A percentile compares a stretch with the other conserved stretches of the same genome.
Conservation (phyloP, 2,888 invertebrate genomes). For the Odontomyia ornata region DNA sequence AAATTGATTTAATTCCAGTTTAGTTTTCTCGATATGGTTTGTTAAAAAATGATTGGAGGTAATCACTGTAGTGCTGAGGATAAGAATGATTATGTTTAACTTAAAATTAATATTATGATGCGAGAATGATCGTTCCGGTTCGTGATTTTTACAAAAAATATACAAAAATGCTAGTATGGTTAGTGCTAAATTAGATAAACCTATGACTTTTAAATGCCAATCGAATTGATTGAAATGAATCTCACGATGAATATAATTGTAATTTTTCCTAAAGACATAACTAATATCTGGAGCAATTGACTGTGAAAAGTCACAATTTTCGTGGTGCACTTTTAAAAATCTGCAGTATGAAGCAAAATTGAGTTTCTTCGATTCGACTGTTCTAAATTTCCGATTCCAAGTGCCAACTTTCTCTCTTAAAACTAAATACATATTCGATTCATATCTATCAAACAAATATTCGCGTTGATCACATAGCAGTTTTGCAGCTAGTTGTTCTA, state of each 20-base stretch:
- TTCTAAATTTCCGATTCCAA: not conserved
- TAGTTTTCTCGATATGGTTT: not conserved
- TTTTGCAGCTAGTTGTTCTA: not conserved
- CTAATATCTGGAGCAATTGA: conserved; percentile 10
- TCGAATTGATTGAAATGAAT: conserved; percentile 5
- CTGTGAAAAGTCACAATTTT: not conserved
- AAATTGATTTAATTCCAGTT: not conserved
- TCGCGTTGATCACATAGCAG: not conserved
- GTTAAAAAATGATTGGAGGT: not conserved
- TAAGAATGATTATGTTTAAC: conserved; percentile 25
- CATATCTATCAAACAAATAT: not conserved
- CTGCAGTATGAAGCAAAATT: not conserved
- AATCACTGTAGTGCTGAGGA: not conserved
- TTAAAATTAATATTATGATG: conserved; percentile 40
- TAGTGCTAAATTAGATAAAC: conserved; percentile 24
- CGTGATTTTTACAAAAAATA: conserved; percentile 45
- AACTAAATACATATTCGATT: conserved; percentile 31
- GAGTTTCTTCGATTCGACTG: not conserved
- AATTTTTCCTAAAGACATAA: not conserved
- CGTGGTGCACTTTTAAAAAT: not conserved
- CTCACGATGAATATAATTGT: not conserved
- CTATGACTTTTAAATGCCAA: conserved; percentile 31
- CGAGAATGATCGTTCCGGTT: conserved; percentile 44
- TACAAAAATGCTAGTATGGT: conserved; percentile 32
- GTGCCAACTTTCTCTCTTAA: not conserved